These are phyloP conservation scores for Euura lappo DNA, from an alignment of 1,140 invertebrate species.

Conservation along the genomic window DNA sequence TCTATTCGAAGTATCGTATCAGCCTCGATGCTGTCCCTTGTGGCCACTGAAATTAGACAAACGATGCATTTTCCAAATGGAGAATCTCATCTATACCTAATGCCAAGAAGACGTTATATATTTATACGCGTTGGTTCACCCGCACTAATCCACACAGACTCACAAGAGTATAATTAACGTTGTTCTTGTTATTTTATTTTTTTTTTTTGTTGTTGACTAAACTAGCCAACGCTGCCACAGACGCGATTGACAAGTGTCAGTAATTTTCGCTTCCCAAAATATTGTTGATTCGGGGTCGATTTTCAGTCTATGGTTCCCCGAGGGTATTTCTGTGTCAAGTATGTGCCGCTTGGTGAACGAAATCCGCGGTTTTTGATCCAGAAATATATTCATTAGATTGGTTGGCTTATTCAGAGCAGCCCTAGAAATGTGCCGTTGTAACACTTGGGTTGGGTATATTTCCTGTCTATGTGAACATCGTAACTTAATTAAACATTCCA, in stretches of 20 bases:
- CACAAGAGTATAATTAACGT: neutral
- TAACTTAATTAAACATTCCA: conserved; percentile 6
- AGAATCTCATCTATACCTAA: neutral
- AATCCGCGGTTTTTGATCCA: no score
- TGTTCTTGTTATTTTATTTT: neutral
- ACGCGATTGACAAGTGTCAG: no score
- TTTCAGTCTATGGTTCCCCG: no score
- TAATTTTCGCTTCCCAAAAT: no score
- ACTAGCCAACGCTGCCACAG: no score
- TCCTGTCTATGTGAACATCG: neutral
- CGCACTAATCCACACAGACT: neutral
- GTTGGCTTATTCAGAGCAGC: neutral
- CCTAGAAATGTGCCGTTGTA: conserved; percentile 2
- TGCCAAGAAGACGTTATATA: neutral
- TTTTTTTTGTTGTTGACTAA: no score
- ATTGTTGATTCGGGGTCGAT: no score
- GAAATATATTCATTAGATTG: no score
- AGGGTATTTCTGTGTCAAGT: neutral
- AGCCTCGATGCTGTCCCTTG: neutral
- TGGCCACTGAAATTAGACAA: neutral
- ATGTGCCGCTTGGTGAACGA: neutral
- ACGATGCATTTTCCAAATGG: neutral
- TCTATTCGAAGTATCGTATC: neutral
- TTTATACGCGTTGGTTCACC: neutral
- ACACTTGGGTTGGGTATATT: neutral